Evolutionary conservation across 1,140 invertebrate species (phyloP), one percentile per base, ranked within the genome.

Genomic region (Drosophila santomea): DNA sequence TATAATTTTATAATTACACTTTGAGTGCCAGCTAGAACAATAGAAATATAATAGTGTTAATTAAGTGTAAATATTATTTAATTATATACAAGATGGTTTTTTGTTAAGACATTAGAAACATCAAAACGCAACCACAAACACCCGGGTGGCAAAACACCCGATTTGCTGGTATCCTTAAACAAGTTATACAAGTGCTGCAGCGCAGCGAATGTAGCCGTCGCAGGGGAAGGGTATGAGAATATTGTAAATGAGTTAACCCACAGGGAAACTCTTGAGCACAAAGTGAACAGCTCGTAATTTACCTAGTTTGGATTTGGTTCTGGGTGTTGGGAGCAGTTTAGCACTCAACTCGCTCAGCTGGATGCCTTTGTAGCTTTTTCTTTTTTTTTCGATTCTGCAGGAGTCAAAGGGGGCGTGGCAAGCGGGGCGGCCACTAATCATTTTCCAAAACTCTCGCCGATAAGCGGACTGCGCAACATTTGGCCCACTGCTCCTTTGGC

Each of bases 251-350:
- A 76, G 54, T 76, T 83, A 68, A 68, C 67, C 75, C 69, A 78
- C 60, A 45, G 66, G 74, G 57, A 73, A 76, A 67, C 78, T 61
- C 69, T 83, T 88, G 69, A 76, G 74, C 83, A 69, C 67, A 62
- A 86, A 86, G 74, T 86, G 83, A 88, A 79, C 83, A 88, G 79
- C 75, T 89, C 84, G 84, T 88, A 88, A 88, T 73, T 88, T 66
- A 88, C 15, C n/a, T 17, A 32, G 32, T 5, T 36, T 36, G 28
- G 48, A 3, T 50, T 50, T 52, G 20, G 20, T 20, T 20, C 20
- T 20, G 2, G 50, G 48, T n/a, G 8, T 50, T 51, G 8, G n/a
- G 48, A 47, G 51, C 32, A 50, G 41, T 25, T 58, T 14, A 12
- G 7, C 7, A 25, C 43, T 35, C 54, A 10, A 12, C 38, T 4